A percentile compares a stretch with the other conserved stretches of the same genome.
Conservation (phyloP, 2,797 vertebrate genomes). For the Helarctos malayanus region DNA sequence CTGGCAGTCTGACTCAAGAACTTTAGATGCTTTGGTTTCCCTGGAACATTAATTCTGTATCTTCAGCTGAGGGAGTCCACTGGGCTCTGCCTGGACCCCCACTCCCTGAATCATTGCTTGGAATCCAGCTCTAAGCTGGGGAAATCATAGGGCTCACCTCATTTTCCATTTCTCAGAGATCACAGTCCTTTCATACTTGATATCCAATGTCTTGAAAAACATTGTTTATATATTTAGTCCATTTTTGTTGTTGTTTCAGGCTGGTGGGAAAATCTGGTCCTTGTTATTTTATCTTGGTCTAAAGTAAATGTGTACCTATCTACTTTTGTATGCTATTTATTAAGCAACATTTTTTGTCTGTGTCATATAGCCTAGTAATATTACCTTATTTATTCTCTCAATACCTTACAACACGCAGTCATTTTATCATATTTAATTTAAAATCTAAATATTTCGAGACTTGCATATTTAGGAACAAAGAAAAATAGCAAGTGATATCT, state of each 20-base stretch:
- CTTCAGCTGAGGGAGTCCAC: neutral
- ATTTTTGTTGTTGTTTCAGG: neutral
- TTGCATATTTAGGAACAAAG: constrained; percentile 13
- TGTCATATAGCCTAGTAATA: neutral
- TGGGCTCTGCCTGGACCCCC: neutral
- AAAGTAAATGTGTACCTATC: neutral
- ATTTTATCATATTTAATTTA: neutral
- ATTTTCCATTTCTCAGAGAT: neutral
- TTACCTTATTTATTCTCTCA: neutral
- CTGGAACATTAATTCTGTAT: neutral
- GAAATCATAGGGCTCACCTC: neutral
- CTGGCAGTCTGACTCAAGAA: neutral
- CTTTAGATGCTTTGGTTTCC: neutral
- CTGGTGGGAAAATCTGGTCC: neutral
- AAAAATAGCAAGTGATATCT: neutral
- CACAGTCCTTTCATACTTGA: neutral
- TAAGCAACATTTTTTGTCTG: neutral
- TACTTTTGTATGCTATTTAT: neutral
- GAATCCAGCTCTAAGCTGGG: neutral
- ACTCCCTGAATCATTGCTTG: neutral
- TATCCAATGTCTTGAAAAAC: neutral
- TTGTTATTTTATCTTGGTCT: neutral
- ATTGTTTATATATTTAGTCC: neutral
- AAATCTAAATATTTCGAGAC: neutral
- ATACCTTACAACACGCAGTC: neutral